Evolutionary conservation across 2,797 vertebrate genomes (phyloP), one percentile per base, ranked within the genome.

Genomic region (Miichthys miiuy): DNA sequence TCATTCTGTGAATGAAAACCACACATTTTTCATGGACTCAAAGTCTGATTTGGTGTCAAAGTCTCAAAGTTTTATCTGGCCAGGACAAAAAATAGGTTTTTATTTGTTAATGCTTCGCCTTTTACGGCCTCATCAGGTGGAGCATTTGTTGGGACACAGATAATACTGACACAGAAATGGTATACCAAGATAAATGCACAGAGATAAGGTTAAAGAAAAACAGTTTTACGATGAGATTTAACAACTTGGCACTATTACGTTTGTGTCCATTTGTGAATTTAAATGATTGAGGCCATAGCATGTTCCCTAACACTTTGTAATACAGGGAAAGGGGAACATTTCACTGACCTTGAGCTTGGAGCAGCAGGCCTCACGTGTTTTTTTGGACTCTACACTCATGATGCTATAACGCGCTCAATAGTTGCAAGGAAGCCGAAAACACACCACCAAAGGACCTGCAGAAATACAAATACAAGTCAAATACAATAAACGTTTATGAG

Each of bases 301-400:
- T 25, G 8, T 14, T 58, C 14, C 12, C 23, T 10, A 7, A 51
- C 6, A 38, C 20, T 46, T 62, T n/a, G 23, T 46, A 42, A 68
- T 13, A n/a, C 13, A 14, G 34, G 48, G 23, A 68, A 65, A 73
- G 1, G 11, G 12, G 17, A 18, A 48, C 4, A 46, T 62, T 72
- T 69, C 21, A 85, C 90, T 16, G 3, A 96, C 95, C 95, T 96
- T 96, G 38, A 96, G 86, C 82, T 95, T 93, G 74, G 94, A 94
- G 87, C 93, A 95, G 69, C 93, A 91, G 42, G 75, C 70, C 65
- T 90, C 82, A 51, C 76, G 82, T 67, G 87, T 16, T 70, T 84
- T 78, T 81, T 90, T 93, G 72, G 93, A 81, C 48, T 95, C 94
- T 30, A 93, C 92, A 64, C 93, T 94, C 95, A 96, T 96, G 90